Percentiles rank a stretch among this genome's conserved stretches.
These are phyloP conservation scores for Colistium nudipinnis DNA, from an alignment of 2,113 vertebrate species.

Conservation along the genomic window DNA sequence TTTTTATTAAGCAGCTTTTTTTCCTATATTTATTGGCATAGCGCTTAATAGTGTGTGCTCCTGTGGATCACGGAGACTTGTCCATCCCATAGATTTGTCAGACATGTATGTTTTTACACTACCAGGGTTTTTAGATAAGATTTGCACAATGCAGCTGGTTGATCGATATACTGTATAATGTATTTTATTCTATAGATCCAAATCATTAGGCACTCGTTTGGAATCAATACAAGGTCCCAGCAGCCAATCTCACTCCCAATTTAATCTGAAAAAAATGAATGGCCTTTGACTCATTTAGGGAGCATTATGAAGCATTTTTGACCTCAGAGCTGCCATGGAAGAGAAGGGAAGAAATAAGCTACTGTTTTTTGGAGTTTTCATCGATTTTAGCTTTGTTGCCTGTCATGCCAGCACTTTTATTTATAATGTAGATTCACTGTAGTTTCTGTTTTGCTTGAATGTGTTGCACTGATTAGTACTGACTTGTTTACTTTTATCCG, in stretches of 20 bases:
- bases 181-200: neutral
- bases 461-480: constrained; percentile 38
- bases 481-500: constrained; percentile 14
- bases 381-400: constrained; percentile 2
- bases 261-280: neutral
- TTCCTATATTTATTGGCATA: neutral
- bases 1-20: neutral
- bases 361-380: neutral
- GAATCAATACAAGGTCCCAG: neutral
- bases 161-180: neutral
- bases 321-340: neutral
- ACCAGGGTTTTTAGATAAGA: neutral
- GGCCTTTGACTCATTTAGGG: neutral
- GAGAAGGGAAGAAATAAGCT: constrained; percentile 29
- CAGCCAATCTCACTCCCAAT: neutral
- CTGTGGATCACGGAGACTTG: neutral
- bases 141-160: neutral
- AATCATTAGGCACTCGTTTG: neutral
- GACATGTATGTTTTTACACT: neutral
- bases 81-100: neutral
- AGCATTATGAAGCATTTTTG: neutral
- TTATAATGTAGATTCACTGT: constrained; percentile 15
- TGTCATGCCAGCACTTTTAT: constrained; percentile 45
- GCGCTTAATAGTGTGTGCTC: neutral
- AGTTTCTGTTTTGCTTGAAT: neutral